A percentile compares a stretch with the other conserved stretches of the same genome.
Evolutionary conservation across 2,113 vertebrate genomes (phyloP).

Genomic region (Hystrix brachyura): DNA sequence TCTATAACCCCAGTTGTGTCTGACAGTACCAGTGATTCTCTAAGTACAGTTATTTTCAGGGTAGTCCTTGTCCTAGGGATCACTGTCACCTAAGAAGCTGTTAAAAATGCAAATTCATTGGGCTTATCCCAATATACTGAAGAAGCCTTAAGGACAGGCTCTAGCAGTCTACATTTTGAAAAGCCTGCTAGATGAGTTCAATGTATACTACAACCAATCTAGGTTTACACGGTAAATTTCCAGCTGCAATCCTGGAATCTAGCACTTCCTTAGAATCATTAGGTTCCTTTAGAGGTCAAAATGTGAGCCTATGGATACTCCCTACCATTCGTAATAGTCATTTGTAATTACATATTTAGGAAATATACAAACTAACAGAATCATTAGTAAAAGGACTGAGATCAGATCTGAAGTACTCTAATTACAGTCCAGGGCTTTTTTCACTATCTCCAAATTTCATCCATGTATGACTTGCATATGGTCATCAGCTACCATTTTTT

Average conservation of each 20-base stretch:
- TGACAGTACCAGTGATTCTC: neutral
- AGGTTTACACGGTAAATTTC: neutral
- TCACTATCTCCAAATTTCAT: neutral
- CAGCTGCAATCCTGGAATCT: neutral
- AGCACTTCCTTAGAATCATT: neutral
- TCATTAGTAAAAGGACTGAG: neutral
- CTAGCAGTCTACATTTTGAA: neutral
- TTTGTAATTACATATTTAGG: neutral
- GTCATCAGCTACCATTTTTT: neutral
- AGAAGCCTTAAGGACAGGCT: neutral
- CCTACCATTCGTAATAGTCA: neutral
- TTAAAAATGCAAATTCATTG: neutral
- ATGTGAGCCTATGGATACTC: neutral
- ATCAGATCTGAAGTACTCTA: neutral
- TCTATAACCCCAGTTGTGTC: neutral
- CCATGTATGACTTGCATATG: neutral
- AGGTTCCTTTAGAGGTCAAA: neutral
- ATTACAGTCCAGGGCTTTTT: neutral
- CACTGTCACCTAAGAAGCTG: neutral
- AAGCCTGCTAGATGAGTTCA: neutral
- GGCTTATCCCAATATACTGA: neutral
- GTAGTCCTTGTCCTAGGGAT: neutral
- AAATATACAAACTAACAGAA: neutral
- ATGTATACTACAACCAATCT: neutral
- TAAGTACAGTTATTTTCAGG: neutral